Evolutionary conservation across 2,113 vertebrate genomes (phyloP), one percentile per base, ranked within the genome.

Genomic region (Morone chrysops): DNA sequence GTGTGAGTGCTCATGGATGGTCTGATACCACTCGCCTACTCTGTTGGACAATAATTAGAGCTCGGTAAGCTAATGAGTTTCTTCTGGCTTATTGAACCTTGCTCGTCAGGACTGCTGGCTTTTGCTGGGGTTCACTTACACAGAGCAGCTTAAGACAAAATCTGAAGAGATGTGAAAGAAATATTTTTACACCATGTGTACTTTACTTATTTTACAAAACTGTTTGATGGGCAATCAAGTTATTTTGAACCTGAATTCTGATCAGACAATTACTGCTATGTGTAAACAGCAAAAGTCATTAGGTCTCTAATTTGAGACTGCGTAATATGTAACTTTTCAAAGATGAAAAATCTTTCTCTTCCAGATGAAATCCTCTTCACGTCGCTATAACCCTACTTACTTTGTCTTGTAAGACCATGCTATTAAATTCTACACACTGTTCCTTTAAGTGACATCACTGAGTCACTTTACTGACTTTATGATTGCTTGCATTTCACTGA

Each of bases 51-150:
- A 63, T 68, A 72, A 81, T 83, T 78, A 78, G 67, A 83, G 71
- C 79, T 80, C 12, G 9, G 45, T 78, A 83, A 88, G 74, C 72
- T 83, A 90, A 92, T 86, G 65, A 80, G 75, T 87, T 85, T 80
- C 75, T 61, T 82, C 78, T 85, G 51, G 63, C 67, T 87, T 84
- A 81, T 70, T 91, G 88, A 89, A 79, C 78, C 66, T 75, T 65
- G 1, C 70, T 78, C 51, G 59, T 70, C 82, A 79, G 45, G 41
- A 59, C 60, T 67, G 14, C 70, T 85, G 69, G 14, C 62, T 62
- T 85, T 83, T 60, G 8, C 43, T 40, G 56, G 38, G 38, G 43
- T 72, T 75, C 74, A 78, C 68, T 78, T 66, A 41, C 38, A 74
- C 31, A 66, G 69, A 71, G 16, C 22, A 51, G 7, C 16, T 75